Conservation (phyloP, 2,888 invertebrate genomes). For the Leptinotarsa tumamoca region DNA sequence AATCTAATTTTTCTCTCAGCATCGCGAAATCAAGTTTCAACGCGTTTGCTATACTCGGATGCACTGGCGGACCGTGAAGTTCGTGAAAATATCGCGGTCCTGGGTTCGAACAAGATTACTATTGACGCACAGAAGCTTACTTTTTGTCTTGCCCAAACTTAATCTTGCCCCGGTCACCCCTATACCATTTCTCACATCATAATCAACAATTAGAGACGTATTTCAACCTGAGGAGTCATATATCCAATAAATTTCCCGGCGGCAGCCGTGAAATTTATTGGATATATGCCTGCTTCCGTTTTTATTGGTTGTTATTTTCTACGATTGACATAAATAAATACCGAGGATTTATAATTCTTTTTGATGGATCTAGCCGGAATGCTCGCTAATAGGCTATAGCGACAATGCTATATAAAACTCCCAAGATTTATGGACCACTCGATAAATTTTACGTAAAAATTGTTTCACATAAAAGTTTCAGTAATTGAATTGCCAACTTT, state of each 20-base stretch:
- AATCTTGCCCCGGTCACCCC: too few relatives aligned
- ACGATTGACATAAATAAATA: conserved; percentile 8
- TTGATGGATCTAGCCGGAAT: conserved; percentile 27
- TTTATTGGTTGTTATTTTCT: conserved; percentile 9
- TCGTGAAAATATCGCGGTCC: too few relatives aligned
- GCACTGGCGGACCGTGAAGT: too few relatives aligned
- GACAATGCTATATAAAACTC: conserved; percentile 47
- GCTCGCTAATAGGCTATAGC: conserved; percentile 33
- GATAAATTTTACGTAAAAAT: conserved; percentile 57
- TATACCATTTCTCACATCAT: not conserved
- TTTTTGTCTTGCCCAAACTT: too few relatives aligned
- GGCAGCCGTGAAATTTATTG: not conserved
- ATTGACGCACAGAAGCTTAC: too few relatives aligned
- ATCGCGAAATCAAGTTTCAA: too few relatives aligned
- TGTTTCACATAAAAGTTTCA: conserved; percentile 56
- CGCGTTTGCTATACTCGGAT: too few relatives aligned
- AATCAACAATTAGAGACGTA: not conserved
- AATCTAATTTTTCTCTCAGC: too few relatives aligned
- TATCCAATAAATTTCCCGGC: not conserved
- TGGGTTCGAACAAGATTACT: too few relatives aligned
- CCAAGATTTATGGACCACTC: conserved; percentile 55
- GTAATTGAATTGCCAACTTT: conserved; percentile 56
- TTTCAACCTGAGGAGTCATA: not conserved
- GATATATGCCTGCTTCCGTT: not conserved
- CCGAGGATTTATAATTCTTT: conserved; percentile 27